phyloP scores from a whole-genome alignment of 1,140 invertebrate genomes.

The Pogonus chalceus region DNA sequence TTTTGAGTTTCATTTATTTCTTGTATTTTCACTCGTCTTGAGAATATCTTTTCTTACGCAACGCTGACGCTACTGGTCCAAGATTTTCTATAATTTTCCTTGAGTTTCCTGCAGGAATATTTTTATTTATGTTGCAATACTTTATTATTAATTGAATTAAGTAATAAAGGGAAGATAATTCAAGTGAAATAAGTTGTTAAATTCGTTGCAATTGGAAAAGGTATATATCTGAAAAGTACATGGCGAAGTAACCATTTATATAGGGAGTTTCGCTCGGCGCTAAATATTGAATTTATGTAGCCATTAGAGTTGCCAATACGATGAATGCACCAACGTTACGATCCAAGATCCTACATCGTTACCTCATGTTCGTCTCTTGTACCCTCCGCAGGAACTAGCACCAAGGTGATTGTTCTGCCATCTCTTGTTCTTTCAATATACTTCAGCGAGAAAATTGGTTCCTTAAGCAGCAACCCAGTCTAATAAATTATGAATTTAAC shows the following conservation, averaged over 20 bases:
- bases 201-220: background rate
- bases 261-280: conserved; percentile 21
- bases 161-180: background rate
- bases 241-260: conserved; percentile 22
- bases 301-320: conserved; percentile 14
- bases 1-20: conserved; percentile 23
- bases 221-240: conserved; percentile 18
- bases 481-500: conserved; percentile 1
- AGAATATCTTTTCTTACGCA: conserved; percentile 1
- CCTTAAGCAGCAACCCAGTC: background rate
- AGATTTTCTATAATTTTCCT: no score
- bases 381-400: background rate
- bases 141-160: background rate
- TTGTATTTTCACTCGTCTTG: conserved; percentile 15
- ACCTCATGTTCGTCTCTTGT: no score
- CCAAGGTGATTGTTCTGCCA: conserved; percentile 7
- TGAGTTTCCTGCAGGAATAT: no score
- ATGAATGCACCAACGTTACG: background rate
- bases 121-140: no score
- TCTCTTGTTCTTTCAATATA: conserved; percentile 1
- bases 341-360: background rate
- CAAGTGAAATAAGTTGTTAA: background rate
- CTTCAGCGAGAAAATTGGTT: conserved; percentile 2
- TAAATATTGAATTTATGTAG: conserved; percentile 29
- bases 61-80: background rate